Percentiles rank a stretch among this genome's conserved stretches.
Evolutionary conservation across 2,113 vertebrate species (phyloP).

Genomic region (Pelobates fuscus): DNA sequence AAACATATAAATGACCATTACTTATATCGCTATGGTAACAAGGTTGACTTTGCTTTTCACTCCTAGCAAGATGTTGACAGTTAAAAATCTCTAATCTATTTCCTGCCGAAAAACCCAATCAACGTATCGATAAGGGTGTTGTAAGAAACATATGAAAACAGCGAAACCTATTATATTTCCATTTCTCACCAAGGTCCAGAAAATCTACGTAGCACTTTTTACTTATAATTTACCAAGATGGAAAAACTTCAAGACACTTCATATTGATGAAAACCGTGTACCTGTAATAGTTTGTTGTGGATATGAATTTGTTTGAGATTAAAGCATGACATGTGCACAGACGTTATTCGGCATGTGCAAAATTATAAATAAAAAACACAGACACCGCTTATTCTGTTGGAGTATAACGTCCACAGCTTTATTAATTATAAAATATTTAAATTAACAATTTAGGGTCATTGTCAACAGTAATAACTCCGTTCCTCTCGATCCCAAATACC

Average conservation of each 20-base stretch:
- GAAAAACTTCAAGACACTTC: background rate
- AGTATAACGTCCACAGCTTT: too few relatives aligned
- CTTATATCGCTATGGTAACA: slow-evolving; percentile 1
- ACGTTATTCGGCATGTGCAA: too few relatives aligned
- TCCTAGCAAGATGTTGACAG: background rate
- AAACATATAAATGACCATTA: slow-evolving; percentile 1
- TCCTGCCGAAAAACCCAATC: background rate
- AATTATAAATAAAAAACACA: too few relatives aligned
- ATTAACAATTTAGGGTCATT: too few relatives aligned
- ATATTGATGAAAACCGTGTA: too few relatives aligned
- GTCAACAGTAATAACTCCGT: too few relatives aligned
- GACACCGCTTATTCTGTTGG: too few relatives aligned
- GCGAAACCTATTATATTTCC: background rate
- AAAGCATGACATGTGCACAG: too few relatives aligned
- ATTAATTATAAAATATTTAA: too few relatives aligned
- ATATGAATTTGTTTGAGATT: too few relatives aligned
- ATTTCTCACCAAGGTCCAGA: background rate
- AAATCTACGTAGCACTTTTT: background rate
- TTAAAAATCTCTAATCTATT: background rate
- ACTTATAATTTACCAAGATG: background rate
- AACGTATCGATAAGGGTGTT: background rate
- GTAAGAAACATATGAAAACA: slow-evolving; percentile 2
- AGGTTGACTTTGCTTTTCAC: background rate
- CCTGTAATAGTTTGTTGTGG: too few relatives aligned
- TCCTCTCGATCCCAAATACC: too few relatives aligned